Evolutionary conservation across 2,888 invertebrate species (phyloP).

Genomic region (Ischnus inquisitorius): DNA sequence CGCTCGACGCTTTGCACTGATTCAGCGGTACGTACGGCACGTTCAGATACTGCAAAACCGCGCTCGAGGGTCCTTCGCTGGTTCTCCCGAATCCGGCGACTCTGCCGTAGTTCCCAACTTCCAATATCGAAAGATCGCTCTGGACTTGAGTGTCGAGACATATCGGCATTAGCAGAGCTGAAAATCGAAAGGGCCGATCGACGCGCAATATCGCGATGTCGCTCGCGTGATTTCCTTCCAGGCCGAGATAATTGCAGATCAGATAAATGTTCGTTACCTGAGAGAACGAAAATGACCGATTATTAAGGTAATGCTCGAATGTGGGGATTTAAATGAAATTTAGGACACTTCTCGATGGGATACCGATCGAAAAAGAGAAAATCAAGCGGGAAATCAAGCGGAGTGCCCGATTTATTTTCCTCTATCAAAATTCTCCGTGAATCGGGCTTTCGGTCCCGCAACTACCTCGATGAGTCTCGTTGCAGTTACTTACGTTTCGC

Average conservation of each 20-base stretch:
- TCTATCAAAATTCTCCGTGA: no score
- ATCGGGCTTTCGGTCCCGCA: no score
- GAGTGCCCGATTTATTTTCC: no score
- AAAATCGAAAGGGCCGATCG: constrained; percentile 75
- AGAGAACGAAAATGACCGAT: constrained; percentile 59
- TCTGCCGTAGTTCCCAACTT: constrained; percentile 77
- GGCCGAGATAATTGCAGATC: constrained; percentile 78
- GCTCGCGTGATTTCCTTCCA: constrained; percentile 77
- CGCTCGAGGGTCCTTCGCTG: constrained; percentile 74
- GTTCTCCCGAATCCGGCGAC: constrained; percentile 84
- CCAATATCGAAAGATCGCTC: constrained; percentile 73
- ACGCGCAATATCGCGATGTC: constrained; percentile 82
- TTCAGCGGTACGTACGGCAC: constrained; percentile 79
- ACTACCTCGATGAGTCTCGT: no score
- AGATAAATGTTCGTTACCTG: constrained; percentile 80
- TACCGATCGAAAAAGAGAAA: no score
- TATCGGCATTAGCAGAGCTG: constrained; percentile 76
- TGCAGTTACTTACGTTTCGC: constrained; percentile 69
- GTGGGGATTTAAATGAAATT: no score
- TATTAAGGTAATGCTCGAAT: no score
- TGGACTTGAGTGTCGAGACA: constrained; percentile 77
- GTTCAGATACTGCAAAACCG: constrained; percentile 77
- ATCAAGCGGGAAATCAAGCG: no score
- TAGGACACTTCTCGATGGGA: no score
- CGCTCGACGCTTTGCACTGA: constrained; percentile 75